A percentile compares a stretch with the other conserved stretches of the same genome.
phyloP scores from a whole-genome alignment of 1,140 invertebrate species.

The Heliothis subflexa region DNA sequence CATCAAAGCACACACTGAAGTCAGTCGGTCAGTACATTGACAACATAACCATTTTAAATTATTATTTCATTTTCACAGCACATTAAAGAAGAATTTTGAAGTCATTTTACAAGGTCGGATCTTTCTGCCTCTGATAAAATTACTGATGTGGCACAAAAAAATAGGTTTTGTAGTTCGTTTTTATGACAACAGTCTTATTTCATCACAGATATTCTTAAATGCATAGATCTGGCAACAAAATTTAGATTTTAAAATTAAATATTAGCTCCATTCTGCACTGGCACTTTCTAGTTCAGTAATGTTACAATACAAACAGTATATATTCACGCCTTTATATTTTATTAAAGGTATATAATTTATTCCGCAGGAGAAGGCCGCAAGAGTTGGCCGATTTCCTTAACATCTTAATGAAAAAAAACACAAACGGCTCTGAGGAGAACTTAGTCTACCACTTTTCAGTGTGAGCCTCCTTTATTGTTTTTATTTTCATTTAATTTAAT shows the following conservation, averaged over 20 bases:
- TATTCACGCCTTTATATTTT: conserved; percentile 5
- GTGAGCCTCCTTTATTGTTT: conserved; percentile 84
- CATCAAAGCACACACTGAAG: conserved; percentile 89
- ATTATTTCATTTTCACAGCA: background rate
- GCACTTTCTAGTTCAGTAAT: background rate
- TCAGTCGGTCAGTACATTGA: conserved; percentile 76
- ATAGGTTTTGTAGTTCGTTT: no score
- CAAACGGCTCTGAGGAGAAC: conserved; percentile 77
- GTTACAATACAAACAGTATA: no score
- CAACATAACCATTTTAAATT: no score
- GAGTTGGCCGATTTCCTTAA: conserved; percentile 85
- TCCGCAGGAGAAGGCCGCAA: conserved; percentile 85
- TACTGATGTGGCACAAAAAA: background rate
- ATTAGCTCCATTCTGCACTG: background rate
- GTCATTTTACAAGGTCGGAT: background rate
- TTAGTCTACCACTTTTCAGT: conserved; percentile 87
- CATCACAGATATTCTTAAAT: background rate
- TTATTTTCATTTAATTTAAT: conserved; percentile 58
- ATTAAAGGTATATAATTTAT: conserved; percentile 61
- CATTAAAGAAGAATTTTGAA: no score
- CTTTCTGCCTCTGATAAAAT: background rate
- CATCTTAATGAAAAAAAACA: conserved; percentile 80
- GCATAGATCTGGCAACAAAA: background rate
- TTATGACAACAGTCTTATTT: background rate
- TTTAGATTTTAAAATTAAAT: background rate